Conservation (phyloP, 1,140 invertebrate genomes). For the Atta colombica region DNA sequence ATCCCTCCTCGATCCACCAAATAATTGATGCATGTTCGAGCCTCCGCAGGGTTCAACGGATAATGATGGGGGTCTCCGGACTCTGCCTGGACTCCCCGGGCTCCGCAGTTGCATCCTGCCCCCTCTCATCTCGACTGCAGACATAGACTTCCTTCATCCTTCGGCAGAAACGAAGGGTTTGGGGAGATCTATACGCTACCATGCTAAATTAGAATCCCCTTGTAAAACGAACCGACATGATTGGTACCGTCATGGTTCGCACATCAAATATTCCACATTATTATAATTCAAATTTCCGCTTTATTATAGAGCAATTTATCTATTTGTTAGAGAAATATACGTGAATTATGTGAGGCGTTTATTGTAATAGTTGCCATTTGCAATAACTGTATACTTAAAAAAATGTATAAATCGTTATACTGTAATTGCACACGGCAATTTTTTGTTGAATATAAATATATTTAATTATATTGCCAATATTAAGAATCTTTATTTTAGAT, state of each 20-base stretch:
- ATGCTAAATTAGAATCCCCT: constrained; percentile 47
- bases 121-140: constrained; percentile 39
- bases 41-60: constrained; percentile 75
- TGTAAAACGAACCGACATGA: constrained; percentile 40
- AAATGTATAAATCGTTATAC: not conserved
- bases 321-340: not conserved
- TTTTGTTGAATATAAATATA: not conserved
- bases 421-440: not conserved
- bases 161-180: constrained; percentile 5
- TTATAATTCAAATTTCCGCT: not conserved
- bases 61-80: constrained; percentile 75
- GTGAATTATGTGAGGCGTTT: not conserved
- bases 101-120: constrained; percentile 59
- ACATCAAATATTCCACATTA: constrained; percentile 29
- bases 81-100: constrained; percentile 56
- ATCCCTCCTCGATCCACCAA: constrained; percentile 71
- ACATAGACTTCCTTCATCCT: constrained; percentile 58
- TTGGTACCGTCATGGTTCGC: constrained; percentile 45
- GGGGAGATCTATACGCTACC: constrained; percentile 12
- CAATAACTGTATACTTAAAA: not conserved
- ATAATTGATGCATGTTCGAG: constrained; percentile 79
- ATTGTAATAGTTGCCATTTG: not conserved
- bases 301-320: not conserved
- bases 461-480: not conserved
- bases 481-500: too few relatives aligned